Base-by-base conservation (phyloP, 2,113 vertebrate genomes). In the Puma concolor region DNA sequence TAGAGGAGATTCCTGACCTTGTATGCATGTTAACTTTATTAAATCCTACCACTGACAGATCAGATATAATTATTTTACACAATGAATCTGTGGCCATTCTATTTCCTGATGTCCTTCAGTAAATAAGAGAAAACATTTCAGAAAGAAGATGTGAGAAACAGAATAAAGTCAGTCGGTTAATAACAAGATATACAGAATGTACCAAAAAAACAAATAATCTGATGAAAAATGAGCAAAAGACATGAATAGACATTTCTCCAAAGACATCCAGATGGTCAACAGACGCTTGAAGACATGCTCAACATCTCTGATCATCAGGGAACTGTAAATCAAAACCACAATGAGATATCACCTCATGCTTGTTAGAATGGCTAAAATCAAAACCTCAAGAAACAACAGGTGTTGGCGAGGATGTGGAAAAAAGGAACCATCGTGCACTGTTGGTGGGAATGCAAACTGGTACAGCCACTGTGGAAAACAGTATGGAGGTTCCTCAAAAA, bases 121-220 rank as follows among this genome's bases (percentile, higher is more conserved):
- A 52, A 93, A 93, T 9, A 98, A 97, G 1, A 96, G 87, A 95
- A 96, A 94, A 96, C 17, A 94, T 67, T 81, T 94, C 60, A 77
- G 36, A 89, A 60, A 38, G 36, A 88, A 77, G 48, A 52, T 67
- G 0, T 88, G 57, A 96, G 92, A 91, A 88, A 95, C 44, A 83
- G 52, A 94, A 76, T 54, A 80, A 93, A 64, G 54, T 67, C 54
- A 88, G 94, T 21, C 52, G 74, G n/a, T 31, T 15, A 52, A 9
- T 50, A 86, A 57, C 14, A 74, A 44, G 41, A 92, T 48, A 44
- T 69, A 95, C 81, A 48, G 41, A 77, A 48, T 48, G 27, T 48
- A 44, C 27, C 41, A 9, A 48, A 48, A 76, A 76, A 31, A 7
- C 41, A 76, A 76, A 76, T 76, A 77, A 29, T 77, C 41, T 9